Evolutionary conservation across 2,888 invertebrate species (phyloP), one percentile per base, ranked within the genome.

Genomic region (Cryptocephalus primarius): DNA sequence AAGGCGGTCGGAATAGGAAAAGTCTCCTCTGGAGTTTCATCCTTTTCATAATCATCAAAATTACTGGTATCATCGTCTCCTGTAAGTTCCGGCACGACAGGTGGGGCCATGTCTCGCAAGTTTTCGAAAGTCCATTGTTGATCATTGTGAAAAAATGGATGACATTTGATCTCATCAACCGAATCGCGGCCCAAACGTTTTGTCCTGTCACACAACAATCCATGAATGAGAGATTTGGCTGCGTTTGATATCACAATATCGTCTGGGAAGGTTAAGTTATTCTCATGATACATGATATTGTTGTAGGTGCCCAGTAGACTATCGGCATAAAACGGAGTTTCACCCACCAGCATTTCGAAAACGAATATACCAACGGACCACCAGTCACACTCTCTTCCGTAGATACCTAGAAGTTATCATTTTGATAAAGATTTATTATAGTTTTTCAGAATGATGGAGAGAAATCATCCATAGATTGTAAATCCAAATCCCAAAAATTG

Each of bases 311-410:
- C 62, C 39, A 97, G 91, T 60, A 99, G 79, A 52, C 96, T 95
- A 68, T 99, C 99, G 3, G 97, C 97, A 72, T 93, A 97, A 73
- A 99, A 99, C 0, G 99, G 99, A 9, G 99, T 95, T 70, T 99
- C 99, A 8, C 95, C 95, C 48, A 94, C 88, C 45, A 99, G 76
- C 96, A 99, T 96, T 78, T 99, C 99, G 71, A 94, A 99, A 2
- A 99, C 80, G 71, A 99, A 94, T 60, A 99, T 95, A 46, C 99
- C 99, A 31, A 97, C 96, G 13, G 96, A 95, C 96, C 96, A 97
- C 93, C 94, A 96, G 73, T 97, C 96, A 73, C 95, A 96, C 72
- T 99, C 97, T 39, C 93, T 78, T 0, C 97, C 97, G 70, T 99
- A 99, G 49, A 91, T 88, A 48, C 59, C 59, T 59, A 42, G 45